Conservation (phyloP, 2,888 invertebrate species). For the Hypena proboscidalis region DNA sequence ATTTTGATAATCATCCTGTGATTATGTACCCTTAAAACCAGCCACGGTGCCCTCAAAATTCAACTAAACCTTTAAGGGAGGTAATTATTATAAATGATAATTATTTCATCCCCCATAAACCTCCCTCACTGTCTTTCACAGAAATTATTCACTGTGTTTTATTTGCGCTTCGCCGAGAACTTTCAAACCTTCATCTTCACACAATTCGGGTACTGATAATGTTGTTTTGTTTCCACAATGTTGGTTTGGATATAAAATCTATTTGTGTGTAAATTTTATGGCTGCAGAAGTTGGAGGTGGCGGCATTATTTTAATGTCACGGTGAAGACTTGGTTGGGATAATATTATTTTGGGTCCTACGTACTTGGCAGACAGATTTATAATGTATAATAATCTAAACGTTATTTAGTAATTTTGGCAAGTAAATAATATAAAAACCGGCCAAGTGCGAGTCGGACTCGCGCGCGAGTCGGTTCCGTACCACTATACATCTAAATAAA, state of each 20-base stretch:
- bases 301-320: background rate
- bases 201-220: constrained; percentile 15
- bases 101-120: constrained; percentile 32
- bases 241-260: background rate
- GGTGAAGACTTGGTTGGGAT: too few species aligned
- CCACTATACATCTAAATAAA: too few species aligned
- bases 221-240: constrained; percentile 10
- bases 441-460: too few species aligned
- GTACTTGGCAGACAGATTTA: too few species aligned
- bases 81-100: constrained; percentile 33
- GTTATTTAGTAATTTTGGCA: too few species aligned
- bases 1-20: background rate
- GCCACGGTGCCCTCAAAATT: constrained; percentile 20
- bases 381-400: too few species aligned
- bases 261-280: background rate
- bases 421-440: too few species aligned
- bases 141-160: constrained; percentile 23
- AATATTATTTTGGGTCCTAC: too few species aligned
- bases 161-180: constrained; percentile 8
- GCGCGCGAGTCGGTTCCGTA: too few species aligned
- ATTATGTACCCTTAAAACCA: constrained; percentile 20
- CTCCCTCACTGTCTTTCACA: constrained; percentile 1
- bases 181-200: constrained; percentile 16
- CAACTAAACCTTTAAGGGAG: constrained; percentile 17
- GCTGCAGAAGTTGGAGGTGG: background rate